Evolutionary conservation across 2,888 invertebrate genomes (phyloP).

Genomic region (Sialis fuliginosa): DNA sequence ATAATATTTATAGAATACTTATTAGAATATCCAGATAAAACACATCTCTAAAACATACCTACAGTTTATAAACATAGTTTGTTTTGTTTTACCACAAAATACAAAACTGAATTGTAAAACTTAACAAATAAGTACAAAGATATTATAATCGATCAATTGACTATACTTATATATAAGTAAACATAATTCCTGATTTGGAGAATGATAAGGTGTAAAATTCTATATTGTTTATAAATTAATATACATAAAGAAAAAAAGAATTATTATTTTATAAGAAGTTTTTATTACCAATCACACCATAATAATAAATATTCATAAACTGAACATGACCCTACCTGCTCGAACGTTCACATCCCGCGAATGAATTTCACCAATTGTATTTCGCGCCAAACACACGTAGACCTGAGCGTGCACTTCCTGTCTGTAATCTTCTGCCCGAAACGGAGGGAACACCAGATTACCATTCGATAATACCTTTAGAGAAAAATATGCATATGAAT

Average conservation of each 20-base stretch:
- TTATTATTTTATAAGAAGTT: not conserved
- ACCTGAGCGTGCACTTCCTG: conserved; percentile 90
- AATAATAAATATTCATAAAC: not conserved
- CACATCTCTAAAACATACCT: too few relatives aligned
- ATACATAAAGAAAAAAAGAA: not conserved
- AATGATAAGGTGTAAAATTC: too few relatives aligned
- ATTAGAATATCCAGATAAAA: too few relatives aligned
- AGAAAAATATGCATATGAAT: conserved; percentile 6
- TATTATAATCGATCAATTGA: too few relatives aligned
- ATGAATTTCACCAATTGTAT: conserved; percentile 76
- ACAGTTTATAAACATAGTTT: too few relatives aligned
- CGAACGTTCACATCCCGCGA: conserved; percentile 86
- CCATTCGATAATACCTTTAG: conserved; percentile 70
- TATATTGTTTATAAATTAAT: too few relatives aligned
- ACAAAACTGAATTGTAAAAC: too few relatives aligned
- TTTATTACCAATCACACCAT: not conserved
- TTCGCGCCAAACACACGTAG: conserved; percentile 81
- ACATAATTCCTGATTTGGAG: too few relatives aligned
- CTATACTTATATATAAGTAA: too few relatives aligned
- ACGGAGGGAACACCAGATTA: conserved; percentile 84
- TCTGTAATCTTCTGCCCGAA: conserved; percentile 82
- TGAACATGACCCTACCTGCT: conserved; percentile 50
- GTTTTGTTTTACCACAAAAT: too few relatives aligned
- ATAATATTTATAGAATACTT: too few relatives aligned
- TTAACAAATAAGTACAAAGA: too few relatives aligned